Percentiles rank a stretch among this genome's conserved stretches.
These are phyloP conservation scores for Eolophus roseicapilla DNA, from an alignment of 2,113 vertebrate genomes.

Conservation along the genomic window DNA sequence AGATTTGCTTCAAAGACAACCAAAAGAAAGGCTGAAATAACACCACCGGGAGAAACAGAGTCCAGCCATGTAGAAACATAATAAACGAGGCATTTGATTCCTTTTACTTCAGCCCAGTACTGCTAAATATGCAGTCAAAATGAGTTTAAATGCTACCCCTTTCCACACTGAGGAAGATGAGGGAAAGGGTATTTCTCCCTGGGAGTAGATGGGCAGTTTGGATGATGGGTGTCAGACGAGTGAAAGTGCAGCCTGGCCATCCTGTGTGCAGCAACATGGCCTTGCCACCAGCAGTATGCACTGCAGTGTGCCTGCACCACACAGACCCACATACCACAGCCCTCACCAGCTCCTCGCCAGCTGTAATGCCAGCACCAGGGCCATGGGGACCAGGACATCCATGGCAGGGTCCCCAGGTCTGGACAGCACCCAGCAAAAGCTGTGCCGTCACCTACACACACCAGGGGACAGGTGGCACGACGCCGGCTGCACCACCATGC, in stretches of 20 bases:
- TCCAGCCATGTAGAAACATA: neutral
- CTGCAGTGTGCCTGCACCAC: neutral
- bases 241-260: accelerated
- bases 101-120: neutral
- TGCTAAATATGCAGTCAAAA: neutral
- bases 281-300: neutral
- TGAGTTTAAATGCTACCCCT: no score
- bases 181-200: neutral
- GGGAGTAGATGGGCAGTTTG: neutral
- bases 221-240: accelerated
- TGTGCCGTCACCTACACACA: accelerated
- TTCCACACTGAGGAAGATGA: neutral
- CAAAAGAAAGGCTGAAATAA: neutral
- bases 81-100: neutral
- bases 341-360: neutral
- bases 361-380: neutral
- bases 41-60: accelerated
- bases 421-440: neutral
- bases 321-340: neutral
- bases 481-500: neutral
- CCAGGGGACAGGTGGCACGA: neutral
- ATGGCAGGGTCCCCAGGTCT: neutral
- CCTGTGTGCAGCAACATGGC: neutral
- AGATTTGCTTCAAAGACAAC: neutral
- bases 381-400: accelerated